Evolutionary conservation across 2,113 vertebrate species (phyloP), one percentile per base, ranked within the genome.

Genomic region (Chamaea fasciata): DNA sequence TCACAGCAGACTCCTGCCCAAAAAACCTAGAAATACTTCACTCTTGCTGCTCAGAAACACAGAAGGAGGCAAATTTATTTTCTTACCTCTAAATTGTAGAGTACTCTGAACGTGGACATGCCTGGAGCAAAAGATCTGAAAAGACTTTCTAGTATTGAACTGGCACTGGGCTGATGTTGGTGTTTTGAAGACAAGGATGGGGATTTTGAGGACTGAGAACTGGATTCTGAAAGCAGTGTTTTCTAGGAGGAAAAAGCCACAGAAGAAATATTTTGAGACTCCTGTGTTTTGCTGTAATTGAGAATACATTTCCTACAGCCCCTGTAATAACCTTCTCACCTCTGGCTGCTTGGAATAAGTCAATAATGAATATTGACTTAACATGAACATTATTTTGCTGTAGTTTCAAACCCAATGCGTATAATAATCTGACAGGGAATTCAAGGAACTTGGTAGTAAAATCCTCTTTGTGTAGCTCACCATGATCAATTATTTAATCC

Each of bases 31-130:
- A 79, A 71, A n/a, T 56, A 49, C 5, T 81, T 74, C 33, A 73
- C 19, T 44, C 15, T 57, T 26, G 17, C 31, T 6, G 23, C 15
- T 87, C 33, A 91, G 49, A 76, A 87, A 81, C 13, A 63, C 8
- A 65, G 27, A 46, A 77, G 86, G 14, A 6, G 89, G 6, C 12
- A 93, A 13, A 42, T 49, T n/a, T 76, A 9, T n/a, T 55, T 92
- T 85, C 96, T 95, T 98, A 99, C 99, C 98, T 99, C 99, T 44
- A 99, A 98, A 89, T 99, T 99, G 97, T 99, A 99, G 3, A 99
- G 98, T 46, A 99, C 99, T 98, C 99, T 98, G 96, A 99, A 99
- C 20, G 99, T 99, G 49, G 99, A 99, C 99, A 99, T 99, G 95
- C 99, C 99, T 3, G 99, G 99, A 49, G 99, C 99, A 24, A 99